Percentiles rank a stretch among this genome's conserved stretches.
Evolutionary conservation across 1,140 invertebrate species (phyloP).

Genomic region (Drosophila paulistorum): DNA sequence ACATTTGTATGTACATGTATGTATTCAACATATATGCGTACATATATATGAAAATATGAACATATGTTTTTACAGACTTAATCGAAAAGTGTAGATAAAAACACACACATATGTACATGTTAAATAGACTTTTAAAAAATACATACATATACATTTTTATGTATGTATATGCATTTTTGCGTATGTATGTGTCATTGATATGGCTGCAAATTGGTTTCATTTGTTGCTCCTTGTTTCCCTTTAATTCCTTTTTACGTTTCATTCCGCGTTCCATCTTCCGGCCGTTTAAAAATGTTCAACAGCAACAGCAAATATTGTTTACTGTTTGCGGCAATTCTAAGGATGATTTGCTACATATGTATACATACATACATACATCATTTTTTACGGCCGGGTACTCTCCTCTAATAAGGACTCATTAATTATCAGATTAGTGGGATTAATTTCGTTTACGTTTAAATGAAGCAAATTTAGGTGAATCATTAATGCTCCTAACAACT

Average conservation of each 20-base stretch:
- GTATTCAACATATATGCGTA: slow-evolving; percentile 22
- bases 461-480: no score
- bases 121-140: slow-evolving; percentile 26
- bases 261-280: slow-evolving; percentile 7
- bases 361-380: slow-evolving; percentile 33
- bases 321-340: slow-evolving; percentile 3
- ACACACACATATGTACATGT: slow-evolving; percentile 12
- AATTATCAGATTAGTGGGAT: no score
- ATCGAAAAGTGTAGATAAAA: slow-evolving; percentile 7
- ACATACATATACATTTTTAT: background rate
- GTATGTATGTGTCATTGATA: slow-evolving; percentile 19
- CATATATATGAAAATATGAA: slow-evolving; percentile 22
- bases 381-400: no score
- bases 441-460: no score
- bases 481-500: no score
- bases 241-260: slow-evolving; percentile 5
- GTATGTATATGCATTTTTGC: slow-evolving; percentile 21
- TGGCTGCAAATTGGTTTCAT: slow-evolving; percentile 16
- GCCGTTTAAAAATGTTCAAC: background rate
- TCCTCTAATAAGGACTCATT: no score
- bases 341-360: slow-evolving; percentile 8
- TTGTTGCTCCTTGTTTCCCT: slow-evolving; percentile 9
- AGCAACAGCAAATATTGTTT: slow-evolving; percentile 4
- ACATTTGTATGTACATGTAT: background rate
- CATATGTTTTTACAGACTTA: slow-evolving; percentile 9